Evolutionary conservation across 92 coral and sea anemone genomes (phyloP), one percentile per base, ranked within the genome.

Genomic region (Palythoa grandiflora): DNA sequence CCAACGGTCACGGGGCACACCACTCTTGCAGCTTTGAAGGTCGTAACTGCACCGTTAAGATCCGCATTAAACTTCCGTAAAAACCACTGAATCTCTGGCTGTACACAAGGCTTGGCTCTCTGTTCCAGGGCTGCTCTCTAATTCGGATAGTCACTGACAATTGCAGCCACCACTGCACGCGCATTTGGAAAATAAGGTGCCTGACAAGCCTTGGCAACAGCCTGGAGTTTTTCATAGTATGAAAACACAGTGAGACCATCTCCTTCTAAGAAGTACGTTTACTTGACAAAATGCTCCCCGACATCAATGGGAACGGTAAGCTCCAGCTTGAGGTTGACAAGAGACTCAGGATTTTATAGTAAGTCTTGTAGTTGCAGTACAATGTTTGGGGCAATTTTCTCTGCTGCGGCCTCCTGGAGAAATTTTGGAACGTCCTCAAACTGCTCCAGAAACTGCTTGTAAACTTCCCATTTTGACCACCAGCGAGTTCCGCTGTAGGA

Each of bases 141-240:
- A 39, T 70, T 78, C 36, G 85, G 84, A 87, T 77, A n/a, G 28
- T 28, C 28, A 28, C 0, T 28, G 28, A 28, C 28, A 28, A 28
- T 28, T 28, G 28, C 28, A 28, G 28, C 28, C 28, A 28, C 28
- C 28, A 28, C 83, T 57, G 84, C 89, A 73, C 89, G 89, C 63
- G 75, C 89, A 57, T 86, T 86, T 57, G 89, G 51, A 28, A 28
- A 28, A 28, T 77, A 60, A 16, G 85, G 90, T 10, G 90, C 85
- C 48, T 66, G 77, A 65, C 85, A 78, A 38, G 78, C 50, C 65
- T 38, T 39, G 37, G 83, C n/a, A n/a, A n/a, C n/a, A n/a, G n/a
- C n/a, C n/a, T n/a, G n/a, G n/a, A 83, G 65, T 84, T 88, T 66
- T 28, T 88, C 89, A 65, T 88, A 91, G 71, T 89, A 91, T 13